These are phyloP conservation scores for Callosobruchus maculatus DNA, from an alignment of 2,888 invertebrate genomes.

Conservation along the genomic window DNA sequence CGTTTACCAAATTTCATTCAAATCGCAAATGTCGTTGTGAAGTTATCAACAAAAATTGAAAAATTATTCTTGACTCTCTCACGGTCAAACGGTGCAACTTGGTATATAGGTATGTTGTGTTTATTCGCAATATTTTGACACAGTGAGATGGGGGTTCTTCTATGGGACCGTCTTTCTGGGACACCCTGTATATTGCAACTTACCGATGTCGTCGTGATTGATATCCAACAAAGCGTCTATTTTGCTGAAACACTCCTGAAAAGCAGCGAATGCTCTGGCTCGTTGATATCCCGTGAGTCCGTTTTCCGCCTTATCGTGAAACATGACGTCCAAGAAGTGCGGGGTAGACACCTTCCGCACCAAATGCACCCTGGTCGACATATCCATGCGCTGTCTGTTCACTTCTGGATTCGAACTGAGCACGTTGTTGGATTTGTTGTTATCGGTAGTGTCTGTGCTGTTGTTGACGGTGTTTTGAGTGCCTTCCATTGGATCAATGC, in stretches of 20 bases:
- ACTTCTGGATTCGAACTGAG: not conserved
- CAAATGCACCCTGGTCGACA: not conserved
- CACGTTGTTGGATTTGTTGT: slow-evolving; percentile 2
- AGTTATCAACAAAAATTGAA: too few species aligned
- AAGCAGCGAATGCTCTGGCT: slow-evolving; percentile 10
- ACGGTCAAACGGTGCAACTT: too few species aligned
- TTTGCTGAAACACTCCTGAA: slow-evolving; percentile 14
- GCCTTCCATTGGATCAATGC: not conserved
- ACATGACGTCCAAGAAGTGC: slow-evolving; percentile 12
- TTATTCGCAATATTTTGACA: too few species aligned
- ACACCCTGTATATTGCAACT: too few species aligned
- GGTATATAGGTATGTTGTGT: too few species aligned
- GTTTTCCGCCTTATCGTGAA: slow-evolving; percentile 6
- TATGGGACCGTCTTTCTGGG: too few species aligned
- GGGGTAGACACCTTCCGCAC: not conserved
- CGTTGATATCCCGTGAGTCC: slow-evolving; percentile 8
- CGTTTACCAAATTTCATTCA: too few species aligned
- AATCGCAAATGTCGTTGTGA: too few species aligned
- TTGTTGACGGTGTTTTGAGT: not conserved
- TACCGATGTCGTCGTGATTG: slow-evolving; percentile 19
- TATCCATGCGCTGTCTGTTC: not conserved
- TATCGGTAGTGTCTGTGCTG: not conserved
- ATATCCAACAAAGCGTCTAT: slow-evolving; percentile 14
- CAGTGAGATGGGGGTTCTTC: too few species aligned
- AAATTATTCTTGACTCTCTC: too few species aligned